Percentiles rank a stretch among this genome's conserved stretches.
These are phyloP conservation scores for Agriopis aurantiaria DNA, from an alignment of 2,888 invertebrate genomes.

Conservation along the genomic window DNA sequence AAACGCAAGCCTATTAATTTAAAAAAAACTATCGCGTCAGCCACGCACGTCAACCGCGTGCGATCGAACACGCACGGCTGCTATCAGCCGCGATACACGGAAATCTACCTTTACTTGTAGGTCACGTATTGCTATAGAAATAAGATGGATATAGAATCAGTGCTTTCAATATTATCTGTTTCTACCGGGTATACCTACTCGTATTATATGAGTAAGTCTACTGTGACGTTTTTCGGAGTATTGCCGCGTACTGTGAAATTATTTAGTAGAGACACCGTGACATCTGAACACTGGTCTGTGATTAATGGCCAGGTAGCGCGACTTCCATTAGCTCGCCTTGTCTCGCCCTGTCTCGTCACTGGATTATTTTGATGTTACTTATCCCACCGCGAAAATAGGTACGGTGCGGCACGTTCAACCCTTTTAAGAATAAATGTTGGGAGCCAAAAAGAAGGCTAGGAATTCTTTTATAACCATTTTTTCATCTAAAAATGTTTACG, in stretches of 20 bases:
- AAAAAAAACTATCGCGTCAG: too few relatives aligned
- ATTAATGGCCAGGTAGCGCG: constrained; percentile 50
- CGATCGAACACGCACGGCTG: too few relatives aligned
- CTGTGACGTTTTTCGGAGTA: constrained; percentile 11
- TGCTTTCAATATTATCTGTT: neutral
- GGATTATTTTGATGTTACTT: constrained; percentile 40
- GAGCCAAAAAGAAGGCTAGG: constrained; percentile 8
- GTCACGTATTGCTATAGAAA: too few relatives aligned
- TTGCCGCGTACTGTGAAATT: constrained; percentile 43
- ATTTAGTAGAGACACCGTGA: constrained; percentile 50
- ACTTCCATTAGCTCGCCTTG: constrained; percentile 43
- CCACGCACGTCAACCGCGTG: too few relatives aligned
- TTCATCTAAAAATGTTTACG: constrained; percentile 17
- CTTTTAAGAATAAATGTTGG: constrained; percentile 31
- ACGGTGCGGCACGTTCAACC: constrained; percentile 22
- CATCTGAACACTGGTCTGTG: constrained; percentile 49
- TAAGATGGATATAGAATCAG: neutral
- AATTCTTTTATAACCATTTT: constrained; percentile 15
- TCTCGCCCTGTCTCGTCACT: constrained; percentile 33
- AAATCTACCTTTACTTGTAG: too few relatives aligned
- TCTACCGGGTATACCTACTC: neutral
- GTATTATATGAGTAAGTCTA: neutral
- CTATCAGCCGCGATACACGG: too few relatives aligned
- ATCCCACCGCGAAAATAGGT: constrained; percentile 27
- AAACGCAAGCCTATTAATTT: too few relatives aligned